Percentiles rank a stretch among this genome's conserved stretches.
Evolutionary conservation across 2,113 vertebrate species (phyloP).

Genomic region (Synchiropus splendidus): DNA sequence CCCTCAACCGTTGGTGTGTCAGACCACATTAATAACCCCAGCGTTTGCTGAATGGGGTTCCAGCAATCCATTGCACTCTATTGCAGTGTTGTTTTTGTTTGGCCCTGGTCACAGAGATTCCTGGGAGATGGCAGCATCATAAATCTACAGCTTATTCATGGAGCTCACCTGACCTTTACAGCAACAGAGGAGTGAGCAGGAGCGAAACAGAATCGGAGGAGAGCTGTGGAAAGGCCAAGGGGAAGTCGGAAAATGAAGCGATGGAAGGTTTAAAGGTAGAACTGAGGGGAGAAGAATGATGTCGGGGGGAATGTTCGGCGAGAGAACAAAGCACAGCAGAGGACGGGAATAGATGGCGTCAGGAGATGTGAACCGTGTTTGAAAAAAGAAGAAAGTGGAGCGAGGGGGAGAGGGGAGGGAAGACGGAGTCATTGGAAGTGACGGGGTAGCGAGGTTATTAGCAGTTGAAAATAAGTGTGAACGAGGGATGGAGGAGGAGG

Average conservation of each 20-base stretch:
- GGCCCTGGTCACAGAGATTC: conserved; percentile 54
- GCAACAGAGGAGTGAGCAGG: conserved; percentile 22
- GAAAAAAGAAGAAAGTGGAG: conserved; percentile 21
- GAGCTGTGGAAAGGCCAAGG: conserved; percentile 34
- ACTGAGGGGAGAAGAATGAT: conserved; percentile 29
- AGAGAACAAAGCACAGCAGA: conserved; percentile 6
- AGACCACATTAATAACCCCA: conserved; percentile 61
- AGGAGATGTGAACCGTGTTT: conserved; percentile 21
- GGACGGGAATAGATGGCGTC: conserved; percentile 16
- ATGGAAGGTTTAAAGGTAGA: conserved; percentile 35
- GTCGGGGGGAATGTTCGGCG: conserved; percentile 7
- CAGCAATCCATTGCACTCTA: conserved; percentile 44
- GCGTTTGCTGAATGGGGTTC: conserved; percentile 42
- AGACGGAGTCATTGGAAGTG: conserved; percentile 29
- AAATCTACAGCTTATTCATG: conserved; percentile 65
- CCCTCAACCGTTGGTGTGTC: conserved; percentile 35
- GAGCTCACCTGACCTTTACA: conserved; percentile 61
- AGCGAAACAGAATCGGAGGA: conserved; percentile 12
- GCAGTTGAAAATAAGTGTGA: conserved; percentile 48
- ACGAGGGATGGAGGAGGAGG: conserved; percentile 24
- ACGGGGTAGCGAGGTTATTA: conserved; percentile 40
- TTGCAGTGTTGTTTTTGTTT: conserved; percentile 52
- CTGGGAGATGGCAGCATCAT: conserved; percentile 59
- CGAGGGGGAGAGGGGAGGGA: conserved; percentile 18
- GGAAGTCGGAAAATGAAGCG: conserved; percentile 10